Percentiles rank a stretch among this genome's conserved stretches.
phyloP scores from a whole-genome alignment of 92 coral and sea anemone genomes.

The Porites lobata region DNA sequence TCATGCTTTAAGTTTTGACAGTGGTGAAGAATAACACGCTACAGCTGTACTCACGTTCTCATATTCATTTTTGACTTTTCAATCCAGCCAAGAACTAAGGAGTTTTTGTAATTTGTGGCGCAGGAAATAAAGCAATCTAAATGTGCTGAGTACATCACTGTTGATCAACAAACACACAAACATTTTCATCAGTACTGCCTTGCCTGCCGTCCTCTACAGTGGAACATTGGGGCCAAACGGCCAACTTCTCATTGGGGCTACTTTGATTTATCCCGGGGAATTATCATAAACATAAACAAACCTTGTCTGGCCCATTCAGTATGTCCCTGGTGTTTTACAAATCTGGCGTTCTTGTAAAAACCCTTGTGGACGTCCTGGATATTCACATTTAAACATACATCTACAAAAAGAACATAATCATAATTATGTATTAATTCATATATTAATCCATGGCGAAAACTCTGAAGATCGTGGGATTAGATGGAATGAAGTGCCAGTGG shows the following conservation, averaged over 20 bases:
- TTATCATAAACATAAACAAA: background rate
- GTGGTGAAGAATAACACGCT: background rate
- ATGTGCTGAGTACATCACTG: slow-evolving; percentile 92
- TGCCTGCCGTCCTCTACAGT: background rate
- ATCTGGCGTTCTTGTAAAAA: slow-evolving; percentile 88
- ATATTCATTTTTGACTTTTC: slow-evolving; percentile 91
- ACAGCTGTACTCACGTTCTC: slow-evolving; percentile 84
- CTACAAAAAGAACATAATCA: slow-evolving; percentile 33
- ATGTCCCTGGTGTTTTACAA: slow-evolving; percentile 94
- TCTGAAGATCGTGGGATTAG: too few relatives aligned
- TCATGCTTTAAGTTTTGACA: background rate
- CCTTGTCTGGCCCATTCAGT: slow-evolving; percentile 99
- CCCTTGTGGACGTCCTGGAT: slow-evolving; percentile 88
- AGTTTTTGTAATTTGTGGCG: slow-evolving; percentile 92
- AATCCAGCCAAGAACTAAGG: slow-evolving; percentile 98
- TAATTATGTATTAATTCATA: background rate
- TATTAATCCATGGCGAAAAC: background rate
- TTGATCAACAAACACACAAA: background rate
- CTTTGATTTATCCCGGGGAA: too few relatives aligned
- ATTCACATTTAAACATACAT: slow-evolving; percentile 90
- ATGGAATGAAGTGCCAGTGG: too few relatives aligned
- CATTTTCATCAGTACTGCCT: background rate
- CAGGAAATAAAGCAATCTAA: slow-evolving; percentile 98
- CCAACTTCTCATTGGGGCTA: too few relatives aligned
- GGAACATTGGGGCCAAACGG: too few relatives aligned